Conservation (phyloP, 30 jellyfish, hydroid and myxozoan genomes). For the Mastigias papua region DNA sequence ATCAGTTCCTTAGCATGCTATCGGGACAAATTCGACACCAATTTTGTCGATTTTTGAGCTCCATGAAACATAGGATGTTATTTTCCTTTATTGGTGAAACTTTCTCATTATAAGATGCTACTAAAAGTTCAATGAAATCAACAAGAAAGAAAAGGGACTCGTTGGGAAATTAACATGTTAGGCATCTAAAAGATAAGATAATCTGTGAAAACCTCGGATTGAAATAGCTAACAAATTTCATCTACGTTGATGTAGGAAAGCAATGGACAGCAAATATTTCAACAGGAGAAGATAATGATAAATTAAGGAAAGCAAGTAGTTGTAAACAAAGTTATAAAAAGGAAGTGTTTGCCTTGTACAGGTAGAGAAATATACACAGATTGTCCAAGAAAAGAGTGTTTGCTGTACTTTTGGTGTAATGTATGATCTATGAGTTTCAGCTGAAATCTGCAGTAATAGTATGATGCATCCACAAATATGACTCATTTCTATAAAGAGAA, state of each 20-base stretch:
- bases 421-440: background rate
- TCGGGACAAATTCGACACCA: background rate
- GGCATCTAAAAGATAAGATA: background rate
- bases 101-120: no score
- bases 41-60: background rate
- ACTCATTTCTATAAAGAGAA: background rate
- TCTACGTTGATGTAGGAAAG: background rate
- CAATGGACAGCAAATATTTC: background rate
- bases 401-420: background rate
- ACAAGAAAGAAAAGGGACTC: background rate
- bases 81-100: background rate
- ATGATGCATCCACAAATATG: background rate
- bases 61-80: constrained; percentile 3
- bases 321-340: background rate
- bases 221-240: background rate
- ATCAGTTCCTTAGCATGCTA: background rate
- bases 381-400: background rate
- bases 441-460: background rate
- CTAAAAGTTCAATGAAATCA: background rate
- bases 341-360: background rate
- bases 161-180: constrained; percentile 1
- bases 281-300: background rate
- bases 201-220: no score
- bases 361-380: background rate
- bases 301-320: background rate